These are phyloP conservation scores for Tympanoctomys barrerae DNA, from an alignment of 2,797 vertebrate species.

Conservation along the genomic window DNA sequence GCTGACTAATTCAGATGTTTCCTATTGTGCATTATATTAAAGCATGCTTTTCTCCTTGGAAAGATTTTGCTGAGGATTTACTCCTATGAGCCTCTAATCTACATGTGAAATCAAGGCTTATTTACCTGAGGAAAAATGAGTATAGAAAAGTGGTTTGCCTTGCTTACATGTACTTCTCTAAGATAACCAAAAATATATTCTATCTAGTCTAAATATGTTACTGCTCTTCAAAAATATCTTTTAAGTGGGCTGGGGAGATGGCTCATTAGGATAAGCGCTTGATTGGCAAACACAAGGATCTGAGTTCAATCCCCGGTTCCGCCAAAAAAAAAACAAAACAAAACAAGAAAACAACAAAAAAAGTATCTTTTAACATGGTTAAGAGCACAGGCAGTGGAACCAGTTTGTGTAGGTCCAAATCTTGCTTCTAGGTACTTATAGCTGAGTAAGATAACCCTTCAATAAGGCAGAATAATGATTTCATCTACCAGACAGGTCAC, in stretches of 20 bases:
- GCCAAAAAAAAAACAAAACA: no score
- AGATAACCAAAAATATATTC: background rate
- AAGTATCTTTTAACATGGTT: background rate
- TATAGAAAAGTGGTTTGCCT: background rate
- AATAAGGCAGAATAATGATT: background rate
- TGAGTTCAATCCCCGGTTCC: no score
- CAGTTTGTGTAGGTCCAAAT: slow-evolving; percentile 28
- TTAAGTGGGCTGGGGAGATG: background rate
- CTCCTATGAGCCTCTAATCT: background rate
- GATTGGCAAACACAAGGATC: no score
- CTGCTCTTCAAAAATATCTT: slow-evolving; percentile 3
- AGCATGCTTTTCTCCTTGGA: background rate
- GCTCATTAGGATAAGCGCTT: no score
- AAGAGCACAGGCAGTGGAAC: background rate
- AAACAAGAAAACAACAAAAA: background rate
- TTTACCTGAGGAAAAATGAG: background rate
- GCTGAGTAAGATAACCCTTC: background rate
- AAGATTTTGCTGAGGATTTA: background rate
- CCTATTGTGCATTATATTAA: background rate
- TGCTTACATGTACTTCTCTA: background rate
- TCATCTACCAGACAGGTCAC: background rate
- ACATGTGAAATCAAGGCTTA: background rate
- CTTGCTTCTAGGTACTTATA: background rate
- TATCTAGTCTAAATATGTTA: background rate
- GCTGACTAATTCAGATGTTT: background rate